These are phyloP conservation scores for Pyrrhia umbra DNA, from an alignment of 2,888 invertebrate species.

Conservation along the genomic window DNA sequence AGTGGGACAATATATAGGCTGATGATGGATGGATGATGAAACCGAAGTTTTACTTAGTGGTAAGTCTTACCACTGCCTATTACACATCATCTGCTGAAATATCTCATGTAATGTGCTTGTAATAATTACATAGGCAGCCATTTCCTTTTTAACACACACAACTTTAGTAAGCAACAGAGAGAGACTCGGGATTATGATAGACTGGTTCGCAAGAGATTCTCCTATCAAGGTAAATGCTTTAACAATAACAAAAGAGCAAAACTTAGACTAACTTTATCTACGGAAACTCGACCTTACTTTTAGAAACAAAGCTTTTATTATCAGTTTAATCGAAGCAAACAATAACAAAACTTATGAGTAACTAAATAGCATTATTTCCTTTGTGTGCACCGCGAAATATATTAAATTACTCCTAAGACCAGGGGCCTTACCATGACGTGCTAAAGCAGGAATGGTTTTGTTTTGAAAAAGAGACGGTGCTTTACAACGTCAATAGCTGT, in stretches of 20 bases:
- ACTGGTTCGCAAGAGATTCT: neutral
- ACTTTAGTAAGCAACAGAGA: neutral
- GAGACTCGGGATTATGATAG: neutral
- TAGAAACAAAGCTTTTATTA: neutral
- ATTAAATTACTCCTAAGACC: neutral
- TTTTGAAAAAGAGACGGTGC: too few species aligned
- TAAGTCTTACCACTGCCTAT: too few species aligned
- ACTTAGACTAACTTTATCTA: neutral
- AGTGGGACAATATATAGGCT: too few species aligned
- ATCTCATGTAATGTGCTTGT: too few species aligned
- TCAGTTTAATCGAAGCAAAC: neutral
- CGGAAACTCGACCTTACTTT: neutral
- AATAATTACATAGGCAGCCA: too few species aligned
- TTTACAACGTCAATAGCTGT: too few species aligned
- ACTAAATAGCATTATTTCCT: constrained; percentile 1
- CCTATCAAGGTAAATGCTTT: neutral
- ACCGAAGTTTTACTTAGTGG: too few species aligned
- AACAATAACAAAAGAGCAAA: neutral
- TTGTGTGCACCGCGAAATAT: neutral
- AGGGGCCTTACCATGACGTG: too few species aligned
- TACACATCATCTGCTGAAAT: too few species aligned
- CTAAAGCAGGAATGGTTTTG: too few species aligned
- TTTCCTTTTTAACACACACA: too few species aligned
- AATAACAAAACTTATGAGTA: neutral
- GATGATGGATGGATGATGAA: too few species aligned